These are phyloP conservation scores for Periophthalmodon schlosseri DNA, from an alignment of 2,113 vertebrate genomes.

Conservation along the genomic window DNA sequence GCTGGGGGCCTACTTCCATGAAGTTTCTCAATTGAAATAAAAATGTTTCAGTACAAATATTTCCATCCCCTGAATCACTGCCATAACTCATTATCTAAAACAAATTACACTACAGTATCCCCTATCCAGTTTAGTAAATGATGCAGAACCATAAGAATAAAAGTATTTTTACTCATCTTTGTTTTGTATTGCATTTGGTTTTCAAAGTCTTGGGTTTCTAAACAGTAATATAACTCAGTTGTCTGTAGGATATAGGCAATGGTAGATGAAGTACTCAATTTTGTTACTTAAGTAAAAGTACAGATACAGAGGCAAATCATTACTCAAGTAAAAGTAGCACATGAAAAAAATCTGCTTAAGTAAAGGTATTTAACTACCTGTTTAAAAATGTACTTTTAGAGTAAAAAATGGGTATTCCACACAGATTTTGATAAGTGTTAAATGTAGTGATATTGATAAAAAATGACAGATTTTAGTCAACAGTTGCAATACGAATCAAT, in stretches of 20 bases:
- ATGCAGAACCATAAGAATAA: conserved; percentile 36
- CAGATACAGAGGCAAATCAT: too few species aligned
- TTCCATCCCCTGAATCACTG: background rate
- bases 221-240: background rate
- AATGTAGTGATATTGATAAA: too few species aligned
- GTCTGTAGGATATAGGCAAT: background rate
- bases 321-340: too few species aligned
- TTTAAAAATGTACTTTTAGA: too few species aligned
- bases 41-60: conserved; percentile 7
- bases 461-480: too few species aligned
- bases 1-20: conserved; percentile 91
- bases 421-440: too few species aligned
- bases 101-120: background rate
- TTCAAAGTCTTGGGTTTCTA: background rate
- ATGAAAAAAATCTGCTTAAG: too few species aligned
- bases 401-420: too few species aligned
- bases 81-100: conserved; percentile 8
- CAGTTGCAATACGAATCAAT: too few species aligned
- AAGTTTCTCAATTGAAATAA: conserved; percentile 87
- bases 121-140: conserved; percentile 5
- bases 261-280: too few species aligned
- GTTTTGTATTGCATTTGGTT: background rate
- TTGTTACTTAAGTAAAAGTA: too few species aligned
- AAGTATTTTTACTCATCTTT: conserved; percentile 22
- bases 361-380: too few species aligned